Base-by-base conservation (phyloP, 1,140 invertebrate species). In the Papilio aristodemus region DNA sequence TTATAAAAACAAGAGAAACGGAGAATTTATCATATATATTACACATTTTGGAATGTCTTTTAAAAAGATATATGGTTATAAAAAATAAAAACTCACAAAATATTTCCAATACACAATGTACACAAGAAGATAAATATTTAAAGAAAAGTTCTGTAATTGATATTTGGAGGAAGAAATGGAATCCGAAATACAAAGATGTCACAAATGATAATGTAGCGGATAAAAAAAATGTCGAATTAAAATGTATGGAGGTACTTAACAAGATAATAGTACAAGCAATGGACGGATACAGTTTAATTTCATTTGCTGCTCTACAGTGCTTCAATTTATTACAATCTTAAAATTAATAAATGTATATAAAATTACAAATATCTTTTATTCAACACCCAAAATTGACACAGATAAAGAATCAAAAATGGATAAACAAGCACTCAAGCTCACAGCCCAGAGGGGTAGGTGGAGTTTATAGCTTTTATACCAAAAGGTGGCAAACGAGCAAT, bases 111-210 rank as follows among this genome's bases (percentile, higher is more conserved):
- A 74, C 74, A 0, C 84, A 85, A 38, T 62, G 27, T 7, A 77
- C 79, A 0, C 77, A 84, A 62, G 73, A 78, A 4, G 79, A 78
- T 0, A 74, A 36, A 50, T 38, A 69, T n/a, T 70, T 85, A 4
- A 87, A 79, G 63, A 82, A 71, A 13, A 86, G 78, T 71, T 77
- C 75, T 0, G 57, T 89, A 27, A 78, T 79, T 0, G 84, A 89
- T 11, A 76, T 89, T 11, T 90, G 86, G 88, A 64, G 80, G 43
- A 83, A 73, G 46, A 85, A 83, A 69, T 90, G 86, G 86, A 84
- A 84, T 78, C 70, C 75, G 1, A 72, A 67, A 6, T 79, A 75
- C 60, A 77, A 54, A 58, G 72, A 75, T 8, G 66, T 50, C 0
- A 14, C 41, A n/a, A 37, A 14, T 5, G 75, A 75, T 43, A 71